Evolutionary conservation across 2,113 vertebrate genomes (phyloP).

Genomic region (Turdus rufiventris): DNA sequence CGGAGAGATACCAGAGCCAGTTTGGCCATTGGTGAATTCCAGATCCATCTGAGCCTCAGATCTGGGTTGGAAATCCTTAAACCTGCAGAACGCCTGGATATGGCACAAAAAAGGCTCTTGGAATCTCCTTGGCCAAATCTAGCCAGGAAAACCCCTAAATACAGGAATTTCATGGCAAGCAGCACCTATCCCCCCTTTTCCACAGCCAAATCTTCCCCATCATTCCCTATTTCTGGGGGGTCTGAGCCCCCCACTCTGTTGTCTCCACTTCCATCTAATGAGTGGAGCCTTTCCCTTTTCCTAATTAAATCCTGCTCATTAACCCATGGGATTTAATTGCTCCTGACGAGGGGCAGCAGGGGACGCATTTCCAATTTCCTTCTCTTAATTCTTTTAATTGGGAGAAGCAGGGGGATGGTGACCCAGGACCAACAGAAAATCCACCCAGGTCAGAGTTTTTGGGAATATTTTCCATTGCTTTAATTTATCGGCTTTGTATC

Average conservation of each 20-base stretch:
- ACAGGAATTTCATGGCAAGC: fast-evolving
- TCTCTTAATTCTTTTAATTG: constrained; percentile 47
- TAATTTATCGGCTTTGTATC: fast-evolving
- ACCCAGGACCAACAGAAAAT: background rate
- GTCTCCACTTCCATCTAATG: background rate
- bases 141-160: fast-evolving
- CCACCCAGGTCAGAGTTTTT: background rate
- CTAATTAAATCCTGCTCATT: background rate
- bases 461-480: background rate
- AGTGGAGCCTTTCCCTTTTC: background rate
- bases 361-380: constrained; percentile 16
- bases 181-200: background rate
- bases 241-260: background rate
- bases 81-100: background rate
- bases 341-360: background rate
- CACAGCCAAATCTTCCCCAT: fast-evolving
- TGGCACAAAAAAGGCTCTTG: background rate
- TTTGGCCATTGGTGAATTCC: background rate
- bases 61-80: background rate
- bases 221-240: background rate
- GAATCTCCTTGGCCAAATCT: background rate
- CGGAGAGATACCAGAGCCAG: fast-evolving
- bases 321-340: background rate
- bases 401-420: background rate
- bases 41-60: background rate